These are phyloP conservation scores for Spinus pinus DNA, from an alignment of 2,797 vertebrate genomes.

Conservation along the genomic window DNA sequence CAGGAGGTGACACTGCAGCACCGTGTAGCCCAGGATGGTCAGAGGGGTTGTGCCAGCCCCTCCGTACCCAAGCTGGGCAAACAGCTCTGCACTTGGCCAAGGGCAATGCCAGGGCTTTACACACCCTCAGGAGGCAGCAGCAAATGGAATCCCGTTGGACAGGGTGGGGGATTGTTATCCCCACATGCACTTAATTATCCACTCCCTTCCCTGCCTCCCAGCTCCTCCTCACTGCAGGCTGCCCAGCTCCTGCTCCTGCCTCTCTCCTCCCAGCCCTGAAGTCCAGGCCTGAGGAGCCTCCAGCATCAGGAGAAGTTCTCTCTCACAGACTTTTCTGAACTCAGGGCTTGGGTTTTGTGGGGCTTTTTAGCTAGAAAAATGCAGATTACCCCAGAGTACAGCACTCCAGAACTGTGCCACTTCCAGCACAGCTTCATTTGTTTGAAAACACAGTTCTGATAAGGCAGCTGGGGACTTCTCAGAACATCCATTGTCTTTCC, in stretches of 20 bases:
- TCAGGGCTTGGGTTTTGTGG: neutral
- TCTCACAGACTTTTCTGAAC: neutral
- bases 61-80: neutral
- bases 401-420: neutral
- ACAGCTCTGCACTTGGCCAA: fast-evolving
- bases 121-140: neutral
- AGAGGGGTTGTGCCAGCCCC: neutral
- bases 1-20: neutral
- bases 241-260: neutral
- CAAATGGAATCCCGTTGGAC: fast-evolving
- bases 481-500: constrained; percentile 10
- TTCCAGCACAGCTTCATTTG: neutral
- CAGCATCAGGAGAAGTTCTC: neutral
- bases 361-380: neutral
- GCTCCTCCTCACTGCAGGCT: neutral
- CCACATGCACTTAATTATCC: neutral
- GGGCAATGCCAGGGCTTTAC: fast-evolving
- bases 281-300: neutral
- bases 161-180: neutral
- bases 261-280: neutral
- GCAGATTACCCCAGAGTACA: neutral
- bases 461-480: constrained; percentile 11
- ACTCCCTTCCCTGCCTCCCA: neutral
- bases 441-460: neutral
- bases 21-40: fast-evolving